A percentile compares a stretch with the other conserved stretches of the same genome.
phyloP scores from a whole-genome alignment of 2,888 invertebrate species.

The Epinotia brunnichana region DNA sequence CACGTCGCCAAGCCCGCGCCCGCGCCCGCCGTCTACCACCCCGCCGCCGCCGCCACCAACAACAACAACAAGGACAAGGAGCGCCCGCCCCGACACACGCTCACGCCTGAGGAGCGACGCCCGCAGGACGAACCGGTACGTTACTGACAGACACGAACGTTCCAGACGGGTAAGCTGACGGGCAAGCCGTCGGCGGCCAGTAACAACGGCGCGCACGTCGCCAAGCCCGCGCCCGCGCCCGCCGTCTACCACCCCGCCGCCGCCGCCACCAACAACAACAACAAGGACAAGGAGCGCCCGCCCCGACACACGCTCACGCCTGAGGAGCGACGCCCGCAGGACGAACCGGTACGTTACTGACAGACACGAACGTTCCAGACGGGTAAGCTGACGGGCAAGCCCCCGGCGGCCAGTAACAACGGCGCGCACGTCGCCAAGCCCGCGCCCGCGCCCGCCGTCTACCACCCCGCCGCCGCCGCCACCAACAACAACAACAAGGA shows the following conservation, averaged over 20 bases:
- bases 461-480: too few species aligned
- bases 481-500: conserved; percentile 6
- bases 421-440: conserved; percentile 52
- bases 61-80: conserved; percentile 34
- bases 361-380: conserved; percentile 73
- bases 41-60: too few species aligned
- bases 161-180: conserved; percentile 86
- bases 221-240: conserved; percentile 45
- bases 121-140: conserved; percentile 46
- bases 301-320: conserved; percentile 46
- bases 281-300: conserved; percentile 41
- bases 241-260: background rate
- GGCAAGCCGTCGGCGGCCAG: conserved; percentile 53
- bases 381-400: conserved; percentile 84
- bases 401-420: conserved; percentile 56
- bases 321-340: conserved; percentile 50
- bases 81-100: conserved; percentile 45
- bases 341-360: conserved; percentile 48
- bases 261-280: too few species aligned
- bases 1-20: conserved; percentile 47
- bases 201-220: conserved; percentile 57
- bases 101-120: conserved; percentile 51
- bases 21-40: conserved; percentile 22
- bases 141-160: too few species aligned
- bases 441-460: conserved; percentile 45